Conservation (phyloP, 2,797 vertebrate genomes). For the Phyllotis vaccarum region DNA sequence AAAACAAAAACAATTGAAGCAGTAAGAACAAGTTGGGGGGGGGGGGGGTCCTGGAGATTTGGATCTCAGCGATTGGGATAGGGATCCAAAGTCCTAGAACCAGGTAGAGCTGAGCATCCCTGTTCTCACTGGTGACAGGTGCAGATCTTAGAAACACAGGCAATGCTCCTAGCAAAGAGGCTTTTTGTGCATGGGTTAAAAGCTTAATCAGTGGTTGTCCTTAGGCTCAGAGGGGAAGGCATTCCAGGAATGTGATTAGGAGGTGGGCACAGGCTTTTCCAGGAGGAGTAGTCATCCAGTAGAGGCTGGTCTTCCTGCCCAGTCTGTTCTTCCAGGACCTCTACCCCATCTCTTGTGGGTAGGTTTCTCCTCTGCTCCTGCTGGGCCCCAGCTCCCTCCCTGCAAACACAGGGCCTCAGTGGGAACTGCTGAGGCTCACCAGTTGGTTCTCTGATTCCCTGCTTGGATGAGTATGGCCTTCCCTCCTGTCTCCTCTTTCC, state of each 20-base stretch:
- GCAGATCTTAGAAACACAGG: neutral
- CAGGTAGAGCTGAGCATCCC: neutral
- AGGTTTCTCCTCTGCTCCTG: neutral
- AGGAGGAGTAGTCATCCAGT: neutral
- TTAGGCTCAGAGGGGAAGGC: neutral
- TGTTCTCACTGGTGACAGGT: neutral
- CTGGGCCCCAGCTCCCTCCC: too few species aligned
- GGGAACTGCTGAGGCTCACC: neutral
- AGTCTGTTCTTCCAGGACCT: neutral
- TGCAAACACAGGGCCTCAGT: neutral
- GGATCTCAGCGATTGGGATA: too few species aligned
- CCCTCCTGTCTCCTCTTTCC: neutral
- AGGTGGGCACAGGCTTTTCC: neutral
- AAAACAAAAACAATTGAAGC: neutral
- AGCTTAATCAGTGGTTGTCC: constrained; percentile 56
- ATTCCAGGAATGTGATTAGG: constrained; percentile 68
- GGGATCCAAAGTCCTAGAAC: neutral
- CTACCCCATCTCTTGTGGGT: neutral
- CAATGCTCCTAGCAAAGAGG: neutral
- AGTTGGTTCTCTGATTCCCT: neutral
- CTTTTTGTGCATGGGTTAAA: neutral
- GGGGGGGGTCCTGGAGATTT: fast-evolving
- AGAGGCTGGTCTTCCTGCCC: neutral
- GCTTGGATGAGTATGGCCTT: fast-evolving
- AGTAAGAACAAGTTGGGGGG: neutral